Evolutionary conservation across 92 coral and sea anemone genomes (phyloP).

Genomic region (Heteractis magnifica): DNA sequence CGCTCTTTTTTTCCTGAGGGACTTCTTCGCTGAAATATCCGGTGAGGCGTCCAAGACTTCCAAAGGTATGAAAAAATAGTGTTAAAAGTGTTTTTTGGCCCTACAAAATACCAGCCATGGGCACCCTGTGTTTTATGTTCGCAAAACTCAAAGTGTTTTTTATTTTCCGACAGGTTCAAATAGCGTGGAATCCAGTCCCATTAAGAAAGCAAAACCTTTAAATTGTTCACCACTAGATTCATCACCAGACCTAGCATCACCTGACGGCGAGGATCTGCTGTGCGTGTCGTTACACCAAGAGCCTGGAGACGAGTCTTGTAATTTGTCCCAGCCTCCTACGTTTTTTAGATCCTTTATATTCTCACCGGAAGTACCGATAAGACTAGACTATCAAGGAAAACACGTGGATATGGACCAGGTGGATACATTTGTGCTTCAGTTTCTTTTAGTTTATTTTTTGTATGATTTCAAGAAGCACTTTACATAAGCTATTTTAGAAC

Average conservation of each 20-base stretch:
- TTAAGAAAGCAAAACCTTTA: constrained; percentile 6
- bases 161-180: constrained; percentile 34
- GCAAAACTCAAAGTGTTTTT: background rate
- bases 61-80: constrained; percentile 51
- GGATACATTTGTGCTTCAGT: too few species aligned
- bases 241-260: constrained; percentile 56
- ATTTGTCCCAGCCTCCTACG: constrained; percentile 58
- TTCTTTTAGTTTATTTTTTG: background rate
- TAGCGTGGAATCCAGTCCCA: constrained; percentile 45
- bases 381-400: constrained; percentile 97
- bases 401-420: constrained; percentile 98
- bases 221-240: constrained; percentile 21
- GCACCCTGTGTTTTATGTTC: background rate
- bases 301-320: constrained; percentile 42
- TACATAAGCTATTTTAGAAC: too few species aligned
- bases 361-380: constrained; percentile 95
- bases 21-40: constrained; percentile 77
- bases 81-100: background rate
- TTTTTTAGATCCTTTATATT: constrained; percentile 91
- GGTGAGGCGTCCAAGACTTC: constrained; percentile 83
- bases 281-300: constrained; percentile 47
- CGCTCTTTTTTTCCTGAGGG: constrained; percentile 79
- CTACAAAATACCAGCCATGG: background rate
- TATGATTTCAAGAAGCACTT: background rate
- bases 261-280: constrained; percentile 55